phyloP scores from a whole-genome alignment of 1,140 invertebrate species.

The Drosophila cardini region DNA sequence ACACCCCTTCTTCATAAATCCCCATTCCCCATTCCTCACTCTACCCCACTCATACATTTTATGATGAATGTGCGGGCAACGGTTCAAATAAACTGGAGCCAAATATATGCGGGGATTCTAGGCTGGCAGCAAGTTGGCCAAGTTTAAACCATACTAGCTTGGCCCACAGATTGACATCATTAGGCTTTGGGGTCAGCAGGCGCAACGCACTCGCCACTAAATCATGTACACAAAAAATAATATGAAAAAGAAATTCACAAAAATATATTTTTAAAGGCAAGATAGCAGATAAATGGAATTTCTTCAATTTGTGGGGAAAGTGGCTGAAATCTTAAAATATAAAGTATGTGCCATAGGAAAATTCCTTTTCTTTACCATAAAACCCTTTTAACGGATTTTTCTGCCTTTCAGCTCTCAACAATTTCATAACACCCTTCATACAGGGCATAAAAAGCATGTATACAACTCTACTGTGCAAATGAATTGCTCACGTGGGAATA shows the following conservation, averaged over 20 bases:
- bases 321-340: no score
- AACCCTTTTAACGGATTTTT: no score
- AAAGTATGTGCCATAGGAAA: no score
- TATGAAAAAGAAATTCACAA: constrained; percentile 18
- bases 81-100: constrained; percentile 74
- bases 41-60: constrained; percentile 53
- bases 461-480: constrained; percentile 46
- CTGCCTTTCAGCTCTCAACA: no score
- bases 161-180: constrained; percentile 77
- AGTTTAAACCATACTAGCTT: constrained; percentile 63
- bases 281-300: no score
- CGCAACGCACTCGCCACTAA: constrained; percentile 55
- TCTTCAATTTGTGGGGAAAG: no score
- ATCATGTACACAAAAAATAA: constrained; percentile 56
- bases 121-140: background rate
- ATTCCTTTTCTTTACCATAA: no score
- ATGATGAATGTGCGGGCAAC: constrained; percentile 74
- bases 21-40: background rate
- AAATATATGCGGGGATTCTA: constrained; percentile 66
- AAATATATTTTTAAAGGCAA: background rate
- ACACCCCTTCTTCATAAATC: background rate
- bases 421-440: background rate
- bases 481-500: constrained; percentile 72
- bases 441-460: background rate
- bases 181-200: constrained; percentile 52